Base-by-base conservation (phyloP, 2,888 invertebrate genomes). In the Acanthopleura granulata region DNA sequence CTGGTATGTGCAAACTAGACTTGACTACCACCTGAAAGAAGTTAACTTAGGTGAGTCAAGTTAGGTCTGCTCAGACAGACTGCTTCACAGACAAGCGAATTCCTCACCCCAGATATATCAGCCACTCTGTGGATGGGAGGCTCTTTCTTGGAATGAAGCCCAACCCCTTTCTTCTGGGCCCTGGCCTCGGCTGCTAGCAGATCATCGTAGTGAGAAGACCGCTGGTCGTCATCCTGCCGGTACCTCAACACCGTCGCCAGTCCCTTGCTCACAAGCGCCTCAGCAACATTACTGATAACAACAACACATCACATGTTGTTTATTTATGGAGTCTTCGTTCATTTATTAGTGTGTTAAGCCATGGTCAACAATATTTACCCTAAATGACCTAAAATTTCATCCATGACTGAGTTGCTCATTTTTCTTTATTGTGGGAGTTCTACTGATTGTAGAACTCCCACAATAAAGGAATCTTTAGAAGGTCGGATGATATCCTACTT, bases 181-280 rank as follows among this genome's bases (percentile, higher is more conserved):
- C 97, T 96, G 40, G 94, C 94, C 91, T 99, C 99, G 0, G 99
- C 99, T 76, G 96, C 95, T 76, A 97, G 92, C 30, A 99, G 92
- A 78, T 95, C 95, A 90, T 99, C 98, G 89, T 99, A 99, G 80
- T 95, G 95, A 0, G 96, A 94, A 69, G 98, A 97, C 77, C 98
- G 94, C 90, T 97, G 96, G 89, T 99, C 98, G 88, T 99, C 98
- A 89, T 98, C 98, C 87, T 96, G 96, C 75, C 97, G 93, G 89
- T 99, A 97, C 77, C 96, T 93, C 0, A 99, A 95, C 11, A 98
- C 98, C 72, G 95, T 95, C 0, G 97, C 98, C 74, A 95, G 92
- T 12, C 99, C 99, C 91, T 97, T 97, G 77, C 94, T 93, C 0
- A 99, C 96, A 89, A 98, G 92, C 0, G 96, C 96, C 91, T 98